phyloP scores from a whole-genome alignment of 2,888 invertebrate species.

The Cerastis leucographa region DNA sequence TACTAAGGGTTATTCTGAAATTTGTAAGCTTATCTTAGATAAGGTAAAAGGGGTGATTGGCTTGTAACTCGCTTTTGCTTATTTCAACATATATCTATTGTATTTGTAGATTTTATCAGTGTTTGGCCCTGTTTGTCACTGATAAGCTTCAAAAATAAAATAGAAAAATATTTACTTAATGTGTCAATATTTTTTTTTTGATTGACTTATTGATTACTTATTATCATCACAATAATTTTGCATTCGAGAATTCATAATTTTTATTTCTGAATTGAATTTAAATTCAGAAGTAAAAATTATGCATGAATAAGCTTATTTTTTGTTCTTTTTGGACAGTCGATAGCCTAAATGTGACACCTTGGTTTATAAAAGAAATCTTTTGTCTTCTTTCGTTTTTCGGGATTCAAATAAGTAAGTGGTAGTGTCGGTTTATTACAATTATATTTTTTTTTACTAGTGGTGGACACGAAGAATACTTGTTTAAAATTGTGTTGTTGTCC shows the following conservation, averaged over 20 bases:
- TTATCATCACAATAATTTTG: background rate
- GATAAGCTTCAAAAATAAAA: slow-evolving; percentile 13
- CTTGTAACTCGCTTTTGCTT: slow-evolving; percentile 1
- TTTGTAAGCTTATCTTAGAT: slow-evolving; percentile 38
- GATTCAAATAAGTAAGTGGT: background rate
- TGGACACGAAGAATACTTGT: no score
- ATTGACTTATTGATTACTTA: background rate
- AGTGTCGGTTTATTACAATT: background rate
- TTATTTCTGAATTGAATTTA: slow-evolving; percentile 4
- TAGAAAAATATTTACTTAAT: background rate
- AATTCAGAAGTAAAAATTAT: no score
- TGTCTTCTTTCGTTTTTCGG: background rate
- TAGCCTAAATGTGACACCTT: slow-evolving; percentile 15
- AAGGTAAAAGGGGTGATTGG: slow-evolving; percentile 33
- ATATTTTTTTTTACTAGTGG: no score
- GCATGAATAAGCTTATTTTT: background rate
- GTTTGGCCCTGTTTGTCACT: slow-evolving; percentile 24
- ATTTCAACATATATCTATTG: slow-evolving; percentile 13
- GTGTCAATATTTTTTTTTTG: background rate
- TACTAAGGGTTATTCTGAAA: slow-evolving; percentile 53
- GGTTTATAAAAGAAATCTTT: no score
- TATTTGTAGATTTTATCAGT: slow-evolving; percentile 42
- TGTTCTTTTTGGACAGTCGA: slow-evolving; percentile 10
- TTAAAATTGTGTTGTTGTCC: no score
- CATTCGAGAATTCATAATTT: background rate